Base-by-base conservation (phyloP, 2,113 vertebrate genomes). In the Chaetodon auriga region DNA sequence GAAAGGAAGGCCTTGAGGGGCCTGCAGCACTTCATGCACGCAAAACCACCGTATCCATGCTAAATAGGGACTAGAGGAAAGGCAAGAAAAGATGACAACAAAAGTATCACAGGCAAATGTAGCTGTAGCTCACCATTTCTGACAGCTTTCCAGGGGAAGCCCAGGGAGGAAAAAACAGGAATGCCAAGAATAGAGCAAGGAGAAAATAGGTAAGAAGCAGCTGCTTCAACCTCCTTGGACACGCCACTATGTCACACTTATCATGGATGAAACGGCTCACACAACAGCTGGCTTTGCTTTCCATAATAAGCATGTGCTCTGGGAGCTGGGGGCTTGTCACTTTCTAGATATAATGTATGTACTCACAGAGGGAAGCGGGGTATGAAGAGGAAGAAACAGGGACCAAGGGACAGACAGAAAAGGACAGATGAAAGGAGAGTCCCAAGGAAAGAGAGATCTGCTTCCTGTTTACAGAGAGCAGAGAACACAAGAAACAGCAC, bases 401-500 rank as follows among this genome's bases (percentile, higher is more conserved):
- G 51, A 89, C 72, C 66, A 62, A 71, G 68, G 63, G 65, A 81
- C 49, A 10, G 65, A 73, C 69, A 73, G 68, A 82, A 78, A 68
- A 78, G 53, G 62, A 83, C 71, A 87, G 71, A 85, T 84, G 43
- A 84, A 78, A 90, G 75, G 66, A 86, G 71, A 68, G 54, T 63
- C 75, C 69, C 46, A 30, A 46, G 85, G 58, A 90, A 16, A 87
- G 43, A 81, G 53, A 88, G 82, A 90, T 73, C 73, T 80, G 85
- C 81, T 91, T 94, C 93, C 93, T 94, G 93, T 94, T 94, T 94
- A 94, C 81, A 4, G 23, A 82, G 45, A 70, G 70, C 35, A 57
- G 38, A 81, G 85, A 78, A 83, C 41, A 81, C 90, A 90, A 90
- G 89, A 90, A 90, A 85, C 65, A 53, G 63, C 65, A 61, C 81